phyloP scores from a whole-genome alignment of 2,113 vertebrate genomes.

The Passer domesticus region DNA sequence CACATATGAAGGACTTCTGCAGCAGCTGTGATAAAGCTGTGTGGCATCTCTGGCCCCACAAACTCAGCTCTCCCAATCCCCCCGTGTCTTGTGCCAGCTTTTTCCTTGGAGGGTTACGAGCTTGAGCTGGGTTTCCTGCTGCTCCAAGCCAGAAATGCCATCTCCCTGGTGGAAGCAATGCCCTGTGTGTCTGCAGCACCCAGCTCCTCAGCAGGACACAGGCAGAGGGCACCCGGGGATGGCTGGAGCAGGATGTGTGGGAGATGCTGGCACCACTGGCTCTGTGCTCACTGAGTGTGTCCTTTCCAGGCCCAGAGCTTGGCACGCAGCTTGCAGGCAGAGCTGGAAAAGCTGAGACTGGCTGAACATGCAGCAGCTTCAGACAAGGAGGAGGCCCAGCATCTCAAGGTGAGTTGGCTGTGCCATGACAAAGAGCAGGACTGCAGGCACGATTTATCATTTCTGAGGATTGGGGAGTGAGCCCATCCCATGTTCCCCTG shows the following conservation, averaged over 20 bases:
- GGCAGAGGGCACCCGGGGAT: fast-evolving
- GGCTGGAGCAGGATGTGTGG: neutral
- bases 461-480: neutral
- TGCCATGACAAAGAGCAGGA: neutral
- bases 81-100: neutral
- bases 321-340: conserved; percentile 79
- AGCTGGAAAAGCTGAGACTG: conserved; percentile 83
- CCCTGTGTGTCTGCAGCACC: fast-evolving
- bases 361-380: conserved; percentile 60
- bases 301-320: conserved; percentile 79
- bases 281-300: neutral
- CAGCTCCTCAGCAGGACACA: neutral
- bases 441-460: neutral
- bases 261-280: fast-evolving
- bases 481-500: neutral
- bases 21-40: neutral
- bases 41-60: neutral
- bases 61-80: neutral
- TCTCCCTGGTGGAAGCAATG: neutral
- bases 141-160: neutral
- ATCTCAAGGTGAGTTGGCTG: conserved; percentile 82
- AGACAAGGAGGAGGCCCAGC: conserved; percentile 72
- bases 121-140: neutral
- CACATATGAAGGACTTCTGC: neutral
- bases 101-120: neutral